Conservation (phyloP, 2,797 vertebrate genomes). For the Brachymystax lenok region DNA sequence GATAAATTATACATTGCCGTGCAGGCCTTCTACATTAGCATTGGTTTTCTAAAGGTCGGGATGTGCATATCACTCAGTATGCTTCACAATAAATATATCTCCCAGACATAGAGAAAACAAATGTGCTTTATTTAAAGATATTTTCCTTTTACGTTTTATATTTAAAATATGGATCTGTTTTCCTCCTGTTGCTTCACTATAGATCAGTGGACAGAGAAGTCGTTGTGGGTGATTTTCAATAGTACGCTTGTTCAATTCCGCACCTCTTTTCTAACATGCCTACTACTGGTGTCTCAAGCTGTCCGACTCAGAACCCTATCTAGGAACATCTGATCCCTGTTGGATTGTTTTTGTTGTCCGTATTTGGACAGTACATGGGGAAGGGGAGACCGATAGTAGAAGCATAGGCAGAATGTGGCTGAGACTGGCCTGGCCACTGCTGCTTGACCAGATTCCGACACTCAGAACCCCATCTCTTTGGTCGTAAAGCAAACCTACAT, state of each 20-base stretch:
- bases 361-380: too few species aligned
- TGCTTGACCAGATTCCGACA: not conserved
- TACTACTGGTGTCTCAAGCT: too few species aligned
- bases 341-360: too few species aligned
- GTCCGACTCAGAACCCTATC: too few species aligned
- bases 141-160: not conserved
- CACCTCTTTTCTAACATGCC: too few species aligned
- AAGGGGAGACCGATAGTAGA: too few species aligned
- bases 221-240: not conserved
- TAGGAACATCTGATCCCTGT: too few species aligned
- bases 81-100: not conserved
- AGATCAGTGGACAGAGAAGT: not conserved
- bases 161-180: not conserved
- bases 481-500: not conserved
- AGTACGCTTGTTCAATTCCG: too few species aligned
- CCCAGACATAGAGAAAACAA: not conserved
- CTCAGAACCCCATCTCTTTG: not conserved
- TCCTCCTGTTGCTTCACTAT: not conserved
- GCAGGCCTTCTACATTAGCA: not conserved
- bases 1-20: not conserved
- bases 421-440: not conserved
- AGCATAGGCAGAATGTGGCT: too few species aligned
- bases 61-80: not conserved
- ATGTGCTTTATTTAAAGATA: not conserved
- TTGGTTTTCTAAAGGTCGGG: not conserved